A percentile compares a stretch with the other conserved stretches of the same genome.
Conservation (phyloP, 2,797 vertebrate species). For the Acanthiza pusilla region DNA sequence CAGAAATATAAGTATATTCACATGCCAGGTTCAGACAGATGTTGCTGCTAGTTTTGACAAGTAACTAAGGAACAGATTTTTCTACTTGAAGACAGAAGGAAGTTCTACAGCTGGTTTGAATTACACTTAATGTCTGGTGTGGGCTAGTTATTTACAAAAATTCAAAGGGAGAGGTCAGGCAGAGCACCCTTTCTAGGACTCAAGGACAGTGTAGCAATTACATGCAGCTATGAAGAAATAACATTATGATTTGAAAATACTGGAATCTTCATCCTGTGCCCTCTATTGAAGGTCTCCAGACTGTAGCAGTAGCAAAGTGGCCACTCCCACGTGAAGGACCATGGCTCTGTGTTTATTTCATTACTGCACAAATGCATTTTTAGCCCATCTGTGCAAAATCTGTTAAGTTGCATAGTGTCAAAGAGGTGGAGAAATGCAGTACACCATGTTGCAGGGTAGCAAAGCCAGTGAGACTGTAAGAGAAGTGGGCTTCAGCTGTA, state of each 20-base stretch:
- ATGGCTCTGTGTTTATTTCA: neutral
- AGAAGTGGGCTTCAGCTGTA: slow-evolving; percentile 18
- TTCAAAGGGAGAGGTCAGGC: slow-evolving; percentile 24
- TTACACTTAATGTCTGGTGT: neutral
- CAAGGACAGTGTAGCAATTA: neutral
- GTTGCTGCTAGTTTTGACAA: neutral
- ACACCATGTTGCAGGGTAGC: neutral
- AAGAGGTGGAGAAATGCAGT: neutral
- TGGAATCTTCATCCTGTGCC: neutral
- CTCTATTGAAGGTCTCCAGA: neutral
- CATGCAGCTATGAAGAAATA: neutral
- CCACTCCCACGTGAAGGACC: neutral
- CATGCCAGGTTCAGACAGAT: neutral
- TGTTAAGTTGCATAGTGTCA: neutral
- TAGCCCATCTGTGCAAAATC: slow-evolving; percentile 1
- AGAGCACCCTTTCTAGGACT: neutral
- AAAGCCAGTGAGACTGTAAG: neutral
- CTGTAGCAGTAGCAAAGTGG: neutral
- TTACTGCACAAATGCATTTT: neutral
- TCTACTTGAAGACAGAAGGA: neutral
- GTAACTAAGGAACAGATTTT: neutral
- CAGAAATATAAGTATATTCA: neutral
- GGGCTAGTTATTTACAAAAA: slow-evolving; percentile 19
- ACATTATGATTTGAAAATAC: neutral
- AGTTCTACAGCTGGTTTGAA: slow-evolving; percentile 35